phyloP scores from a whole-genome alignment of 1,140 invertebrate genomes.

The Eumeta japonica region DNA sequence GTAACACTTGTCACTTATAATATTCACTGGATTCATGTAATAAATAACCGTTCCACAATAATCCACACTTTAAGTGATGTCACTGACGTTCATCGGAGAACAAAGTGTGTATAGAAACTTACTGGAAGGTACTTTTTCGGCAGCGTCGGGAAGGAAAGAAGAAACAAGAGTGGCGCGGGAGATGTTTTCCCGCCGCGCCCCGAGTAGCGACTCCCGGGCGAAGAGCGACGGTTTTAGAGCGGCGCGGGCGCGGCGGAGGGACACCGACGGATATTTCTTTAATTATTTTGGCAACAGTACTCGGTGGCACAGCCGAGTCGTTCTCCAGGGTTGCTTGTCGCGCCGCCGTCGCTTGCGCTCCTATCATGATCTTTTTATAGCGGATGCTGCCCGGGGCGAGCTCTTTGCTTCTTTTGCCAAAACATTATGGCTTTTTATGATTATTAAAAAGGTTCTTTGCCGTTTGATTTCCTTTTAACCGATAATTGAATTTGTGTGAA shows the following conservation, averaged over 20 bases:
- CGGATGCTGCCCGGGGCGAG: constrained; percentile 48
- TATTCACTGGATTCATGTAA: constrained; percentile 30
- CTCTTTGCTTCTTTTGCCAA: constrained; percentile 28
- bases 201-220: constrained; percentile 59
- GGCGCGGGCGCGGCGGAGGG: constrained; percentile 56
- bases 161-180: constrained; percentile 55
- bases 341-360: constrained; percentile 44
- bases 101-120: no score
- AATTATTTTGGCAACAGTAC: constrained; percentile 73
- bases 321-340: constrained; percentile 59
- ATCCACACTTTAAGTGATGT: constrained; percentile 29
- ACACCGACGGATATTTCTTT: constrained; percentile 64
- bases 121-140: constrained; percentile 49
- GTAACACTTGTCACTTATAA: constrained; percentile 51
- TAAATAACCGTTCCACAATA: constrained; percentile 28
- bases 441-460: constrained; percentile 13
- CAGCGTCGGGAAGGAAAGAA: constrained; percentile 55
- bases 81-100: constrained; percentile 33
- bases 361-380: constrained; percentile 59
- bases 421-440: constrained; percentile 16
- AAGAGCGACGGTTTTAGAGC: constrained; percentile 73
- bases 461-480: no score
- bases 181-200: constrained; percentile 54
- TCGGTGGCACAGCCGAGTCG: constrained; percentile 50
- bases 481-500: no score